A percentile compares a stretch with the other conserved stretches of the same genome.
Conservation (phyloP, 2,113 vertebrate species). For the Solea solea region DNA sequence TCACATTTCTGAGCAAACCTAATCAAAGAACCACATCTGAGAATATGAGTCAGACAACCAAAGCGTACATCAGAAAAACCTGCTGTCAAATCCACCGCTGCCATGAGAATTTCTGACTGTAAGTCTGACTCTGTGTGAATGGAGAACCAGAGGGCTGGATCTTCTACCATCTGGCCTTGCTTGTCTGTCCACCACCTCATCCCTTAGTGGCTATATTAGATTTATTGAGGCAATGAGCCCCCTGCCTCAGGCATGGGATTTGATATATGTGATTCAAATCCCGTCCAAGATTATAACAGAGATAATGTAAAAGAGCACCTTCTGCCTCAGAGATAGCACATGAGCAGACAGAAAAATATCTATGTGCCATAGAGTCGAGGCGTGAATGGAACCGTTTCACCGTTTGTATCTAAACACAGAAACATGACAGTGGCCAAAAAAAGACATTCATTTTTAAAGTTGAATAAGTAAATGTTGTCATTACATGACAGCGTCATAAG, state of each 20-base stretch:
- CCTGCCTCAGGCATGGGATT: constrained; percentile 73
- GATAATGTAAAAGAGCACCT: constrained; percentile 77
- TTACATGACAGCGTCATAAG: too few relatives aligned
- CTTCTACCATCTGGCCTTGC: constrained; percentile 76
- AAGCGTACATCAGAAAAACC: constrained; percentile 45
- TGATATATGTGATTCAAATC: constrained; percentile 76
- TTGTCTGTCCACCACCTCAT: constrained; percentile 59
- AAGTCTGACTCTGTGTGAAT: constrained; percentile 55
- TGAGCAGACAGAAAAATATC: constrained; percentile 33
- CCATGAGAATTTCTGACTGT: constrained; percentile 37
- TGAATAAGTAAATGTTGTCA: too few relatives aligned
- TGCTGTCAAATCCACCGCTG: constrained; percentile 39
- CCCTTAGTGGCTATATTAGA: constrained; percentile 71
- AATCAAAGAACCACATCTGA: constrained; percentile 21
- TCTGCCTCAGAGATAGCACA: constrained; percentile 53
- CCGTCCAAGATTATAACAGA: constrained; percentile 76
- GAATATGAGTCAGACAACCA: constrained; percentile 41
- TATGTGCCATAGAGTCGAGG: constrained; percentile 12
- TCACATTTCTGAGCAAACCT: constrained; percentile 33
- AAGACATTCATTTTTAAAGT: too few relatives aligned
- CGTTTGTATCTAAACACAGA: not conserved
- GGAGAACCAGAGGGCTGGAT: constrained; percentile 64
- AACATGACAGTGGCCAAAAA: too few relatives aligned
- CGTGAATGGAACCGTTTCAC: constrained; percentile 3
- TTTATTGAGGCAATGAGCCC: constrained; percentile 79